These are phyloP conservation scores for Eupithecia subumbrata DNA, from an alignment of 2,888 invertebrate species.

Conservation along the genomic window DNA sequence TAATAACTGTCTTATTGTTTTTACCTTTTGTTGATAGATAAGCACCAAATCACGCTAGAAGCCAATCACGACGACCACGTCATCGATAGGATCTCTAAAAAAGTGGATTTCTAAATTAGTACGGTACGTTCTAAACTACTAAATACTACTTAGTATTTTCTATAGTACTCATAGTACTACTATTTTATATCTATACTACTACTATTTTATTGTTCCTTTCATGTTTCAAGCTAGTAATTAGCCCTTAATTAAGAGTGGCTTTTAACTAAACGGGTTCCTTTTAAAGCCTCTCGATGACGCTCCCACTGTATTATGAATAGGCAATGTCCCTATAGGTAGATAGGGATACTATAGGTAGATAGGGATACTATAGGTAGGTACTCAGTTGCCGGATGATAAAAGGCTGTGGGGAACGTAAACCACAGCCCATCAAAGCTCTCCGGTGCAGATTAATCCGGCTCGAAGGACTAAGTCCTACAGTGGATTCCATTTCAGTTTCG, in stretches of 20 bases:
- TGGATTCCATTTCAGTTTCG: constrained; percentile 43
- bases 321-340: not conserved
- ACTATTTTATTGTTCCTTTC: not conserved
- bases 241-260: not conserved
- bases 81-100: too few relatives aligned
- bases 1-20: too few relatives aligned
- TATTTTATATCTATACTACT: too few relatives aligned
- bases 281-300: not conserved
- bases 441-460: constrained; percentile 48
- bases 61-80: too few relatives aligned
- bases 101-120: too few relatives aligned
- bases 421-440: constrained; percentile 44
- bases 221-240: not conserved
- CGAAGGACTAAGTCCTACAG: constrained; percentile 48
- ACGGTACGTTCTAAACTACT: too few relatives aligned
- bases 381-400: constrained; percentile 19
- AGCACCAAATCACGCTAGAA: too few relatives aligned
- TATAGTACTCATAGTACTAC: too few relatives aligned
- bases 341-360: not conserved
- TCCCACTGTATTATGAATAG: not conserved
- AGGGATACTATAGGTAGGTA: not conserved
- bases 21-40: too few relatives aligned
- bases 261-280: not conserved
- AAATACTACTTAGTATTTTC: too few relatives aligned
- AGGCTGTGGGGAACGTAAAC: constrained; percentile 25